Percentiles rank a stretch among this genome's conserved stretches.
Evolutionary conservation across 1,140 invertebrate species (phyloP).

Genomic region (Drosophila oshimai): DNA sequence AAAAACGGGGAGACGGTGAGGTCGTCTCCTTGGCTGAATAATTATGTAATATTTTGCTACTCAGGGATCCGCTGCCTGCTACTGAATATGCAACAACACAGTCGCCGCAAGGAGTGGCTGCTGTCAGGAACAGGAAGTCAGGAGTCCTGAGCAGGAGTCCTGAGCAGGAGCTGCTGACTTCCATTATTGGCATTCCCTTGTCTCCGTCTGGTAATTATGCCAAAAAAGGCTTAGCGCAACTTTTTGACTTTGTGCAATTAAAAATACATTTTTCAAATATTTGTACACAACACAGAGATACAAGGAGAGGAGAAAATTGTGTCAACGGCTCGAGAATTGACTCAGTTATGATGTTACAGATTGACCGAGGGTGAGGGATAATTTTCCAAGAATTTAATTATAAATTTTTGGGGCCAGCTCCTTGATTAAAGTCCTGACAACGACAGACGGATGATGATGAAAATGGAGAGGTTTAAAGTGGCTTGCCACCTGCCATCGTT

Average conservation of each 20-base stretch:
- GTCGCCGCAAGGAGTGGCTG: constrained; percentile 33
- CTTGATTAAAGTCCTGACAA: constrained; percentile 1
- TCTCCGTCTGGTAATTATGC: constrained; percentile 49
- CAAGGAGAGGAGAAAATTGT: constrained; percentile 12
- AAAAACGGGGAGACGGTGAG: constrained; percentile 25
- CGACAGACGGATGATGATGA: not conserved
- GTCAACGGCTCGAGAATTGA: constrained; percentile 18
- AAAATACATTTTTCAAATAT: constrained; percentile 78
- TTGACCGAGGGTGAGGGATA: constrained; percentile 15
- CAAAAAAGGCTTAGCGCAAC: constrained; percentile 60
- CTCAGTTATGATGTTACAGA: constrained; percentile 11
- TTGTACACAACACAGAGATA: constrained; percentile 50
- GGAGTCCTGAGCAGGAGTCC: not conserved
- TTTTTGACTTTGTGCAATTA: constrained; percentile 76
- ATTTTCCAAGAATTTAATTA: constrained; percentile 64
- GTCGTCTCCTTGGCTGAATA: constrained; percentile 49
- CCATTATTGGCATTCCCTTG: constrained; percentile 37
- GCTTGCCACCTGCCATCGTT: not conserved
- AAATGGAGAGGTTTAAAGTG: not conserved
- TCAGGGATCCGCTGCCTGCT: constrained; percentile 22
- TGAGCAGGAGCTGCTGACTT: constrained; percentile 13
- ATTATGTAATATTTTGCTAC: constrained; percentile 75
- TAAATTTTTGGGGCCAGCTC: constrained; percentile 9
- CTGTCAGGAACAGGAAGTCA: constrained; percentile 38
- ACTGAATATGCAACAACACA: constrained; percentile 67